These are phyloP conservation scores for Parnassius orleans DNA, from an alignment of 2,888 invertebrate genomes.

Conservation along the genomic window DNA sequence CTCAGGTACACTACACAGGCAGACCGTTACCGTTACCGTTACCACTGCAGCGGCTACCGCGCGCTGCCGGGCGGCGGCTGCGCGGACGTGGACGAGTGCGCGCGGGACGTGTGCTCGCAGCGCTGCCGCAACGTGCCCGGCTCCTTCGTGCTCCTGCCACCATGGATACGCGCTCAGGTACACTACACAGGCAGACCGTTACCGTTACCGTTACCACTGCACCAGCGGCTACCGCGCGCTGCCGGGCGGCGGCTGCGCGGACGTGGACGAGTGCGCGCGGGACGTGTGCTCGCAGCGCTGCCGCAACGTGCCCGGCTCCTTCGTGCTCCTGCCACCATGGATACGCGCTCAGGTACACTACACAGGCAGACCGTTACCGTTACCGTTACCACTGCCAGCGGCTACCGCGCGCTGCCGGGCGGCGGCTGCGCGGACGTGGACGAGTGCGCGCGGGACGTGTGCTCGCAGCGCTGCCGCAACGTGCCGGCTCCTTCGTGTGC, in stretches of 20 bases:
- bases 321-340: conserved; percentile 82
- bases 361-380: neutral
- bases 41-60: conserved; percentile 84
- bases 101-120: conserved; percentile 83
- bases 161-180: conserved; percentile 81
- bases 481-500: conserved; percentile 78
- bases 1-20: conserved; percentile 60
- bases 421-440: conserved; percentile 84
- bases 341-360: conserved; percentile 74
- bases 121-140: conserved; percentile 80
- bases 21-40: too few relatives aligned
- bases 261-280: conserved; percentile 86
- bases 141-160: conserved; percentile 82
- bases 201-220: conserved; percentile 58
- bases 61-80: conserved; percentile 80
- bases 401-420: conserved; percentile 74
- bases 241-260: conserved; percentile 82
- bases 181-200: neutral
- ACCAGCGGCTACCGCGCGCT: conserved; percentile 78
- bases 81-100: conserved; percentile 87
- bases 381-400: conserved; percentile 62
- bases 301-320: conserved; percentile 78
- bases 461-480: conserved; percentile 85
- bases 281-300: conserved; percentile 85
- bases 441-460: conserved; percentile 84